These are phyloP conservation scores for Proteles cristata DNA, from an alignment of 2,113 vertebrate species.

Conservation along the genomic window DNA sequence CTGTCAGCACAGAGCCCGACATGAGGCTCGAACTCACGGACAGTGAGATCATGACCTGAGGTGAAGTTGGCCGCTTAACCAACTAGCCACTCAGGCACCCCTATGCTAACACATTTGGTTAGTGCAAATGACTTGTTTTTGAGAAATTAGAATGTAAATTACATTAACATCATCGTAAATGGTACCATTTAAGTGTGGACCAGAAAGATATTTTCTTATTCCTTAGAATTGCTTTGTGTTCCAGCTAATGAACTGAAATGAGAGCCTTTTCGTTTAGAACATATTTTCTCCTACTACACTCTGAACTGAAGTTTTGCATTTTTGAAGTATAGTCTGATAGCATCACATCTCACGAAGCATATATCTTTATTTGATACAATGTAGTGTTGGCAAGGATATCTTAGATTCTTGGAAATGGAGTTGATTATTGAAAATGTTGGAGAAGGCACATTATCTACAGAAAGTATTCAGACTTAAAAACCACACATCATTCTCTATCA, in stretches of 20 bases:
- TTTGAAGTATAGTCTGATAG: conserved; percentile 49
- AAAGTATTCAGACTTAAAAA: conserved; percentile 56
- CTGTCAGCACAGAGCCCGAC: too few species aligned
- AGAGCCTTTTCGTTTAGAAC: conserved; percentile 72
- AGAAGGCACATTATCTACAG: conserved; percentile 76
- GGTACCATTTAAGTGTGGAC: not conserved
- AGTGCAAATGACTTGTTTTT: conserved; percentile 25
- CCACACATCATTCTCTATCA: conserved; percentile 4
- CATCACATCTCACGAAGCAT: conserved; percentile 65
- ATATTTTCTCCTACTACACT: conserved; percentile 72
- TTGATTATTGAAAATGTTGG: conserved; percentile 73
- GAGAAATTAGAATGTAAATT: conserved; percentile 19
- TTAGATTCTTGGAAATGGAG: conserved; percentile 78
- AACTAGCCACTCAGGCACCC: too few species aligned
- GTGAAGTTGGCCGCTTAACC: too few species aligned
- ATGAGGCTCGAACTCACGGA: too few species aligned
- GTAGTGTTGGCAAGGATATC: conserved; percentile 73
- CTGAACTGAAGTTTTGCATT: conserved; percentile 79
- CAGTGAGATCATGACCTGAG: too few species aligned
- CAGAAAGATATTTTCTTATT: conserved; percentile 74
- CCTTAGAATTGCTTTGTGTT: conserved; percentile 81
- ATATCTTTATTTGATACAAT: conserved; percentile 68
- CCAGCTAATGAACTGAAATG: conserved; percentile 75
- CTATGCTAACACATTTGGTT: not conserved
- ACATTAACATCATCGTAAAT: not conserved